These are phyloP conservation scores for Coremacera marginata DNA, from an alignment of 2,888 invertebrate genomes.

Conservation along the genomic window DNA sequence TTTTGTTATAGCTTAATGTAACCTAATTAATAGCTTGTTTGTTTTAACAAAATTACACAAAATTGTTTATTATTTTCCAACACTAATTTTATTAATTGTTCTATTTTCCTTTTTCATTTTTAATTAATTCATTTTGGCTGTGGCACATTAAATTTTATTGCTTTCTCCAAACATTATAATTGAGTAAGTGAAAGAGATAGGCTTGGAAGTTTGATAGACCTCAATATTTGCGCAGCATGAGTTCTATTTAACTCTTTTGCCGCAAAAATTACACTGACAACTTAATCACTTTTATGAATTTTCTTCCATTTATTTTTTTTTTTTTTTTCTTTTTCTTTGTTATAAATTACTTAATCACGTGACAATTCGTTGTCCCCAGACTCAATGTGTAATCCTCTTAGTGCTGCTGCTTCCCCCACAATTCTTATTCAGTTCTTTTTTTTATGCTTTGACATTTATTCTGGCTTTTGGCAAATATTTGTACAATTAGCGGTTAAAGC, in stretches of 20 bases:
- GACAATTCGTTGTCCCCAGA: slow-evolving; percentile 16
- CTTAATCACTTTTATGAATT: not conserved
- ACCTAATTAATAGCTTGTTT: too few species aligned
- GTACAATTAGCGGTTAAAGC: slow-evolving; percentile 62
- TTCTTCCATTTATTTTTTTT: not conserved
- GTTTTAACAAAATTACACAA: too few species aligned
- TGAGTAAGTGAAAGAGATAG: too few species aligned
- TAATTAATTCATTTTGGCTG: too few species aligned
- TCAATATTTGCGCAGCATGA: too few species aligned
- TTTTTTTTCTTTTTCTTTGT: not conserved
- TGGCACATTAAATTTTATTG: too few species aligned
- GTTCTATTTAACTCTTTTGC: not conserved
- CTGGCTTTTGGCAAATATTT: slow-evolving; percentile 56
- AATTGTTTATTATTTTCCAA: not conserved
- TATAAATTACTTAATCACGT: slow-evolving; percentile 45
- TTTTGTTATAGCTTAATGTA: too few species aligned
- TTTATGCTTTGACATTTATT: not conserved
- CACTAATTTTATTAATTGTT: not conserved
- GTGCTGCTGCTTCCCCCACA: not conserved
- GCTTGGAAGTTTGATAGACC: too few species aligned
- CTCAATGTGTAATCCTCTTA: slow-evolving; percentile 4
- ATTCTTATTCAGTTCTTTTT: not conserved
- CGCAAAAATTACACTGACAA: not conserved
- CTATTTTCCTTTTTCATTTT: too few species aligned
- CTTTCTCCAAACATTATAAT: too few species aligned